Evolutionary conservation across 2,888 invertebrate species (phyloP).

Genomic region (Gryllus longicercus): DNA sequence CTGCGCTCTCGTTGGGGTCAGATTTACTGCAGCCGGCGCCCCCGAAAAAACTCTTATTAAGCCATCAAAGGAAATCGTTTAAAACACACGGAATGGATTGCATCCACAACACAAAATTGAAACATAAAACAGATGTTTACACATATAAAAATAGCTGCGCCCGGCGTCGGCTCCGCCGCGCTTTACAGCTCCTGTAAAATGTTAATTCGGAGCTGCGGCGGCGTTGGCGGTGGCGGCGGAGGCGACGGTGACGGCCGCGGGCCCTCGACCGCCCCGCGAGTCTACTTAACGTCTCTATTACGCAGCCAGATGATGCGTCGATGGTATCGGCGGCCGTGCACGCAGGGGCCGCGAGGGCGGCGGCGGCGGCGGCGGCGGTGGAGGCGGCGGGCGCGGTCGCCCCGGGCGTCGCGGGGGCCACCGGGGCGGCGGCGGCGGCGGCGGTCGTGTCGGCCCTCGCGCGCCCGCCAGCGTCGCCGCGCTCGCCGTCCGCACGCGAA

Average conservation of each 20-base stretch:
- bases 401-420: background rate
- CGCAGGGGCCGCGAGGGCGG: background rate
- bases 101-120: conserved; percentile 17
- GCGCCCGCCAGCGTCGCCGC: background rate
- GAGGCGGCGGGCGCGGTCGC: background rate
- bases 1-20: background rate
- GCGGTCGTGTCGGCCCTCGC: background rate
- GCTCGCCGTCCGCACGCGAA: background rate
- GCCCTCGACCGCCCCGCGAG: background rate
- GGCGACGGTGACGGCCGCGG: background rate
- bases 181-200: conserved; percentile 17
- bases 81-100: conserved; percentile 10
- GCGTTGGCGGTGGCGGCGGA: background rate
- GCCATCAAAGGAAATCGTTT: conserved; percentile 17
- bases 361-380: background rate
- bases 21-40: background rate
- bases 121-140: conserved; percentile 17
- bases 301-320: conserved; percentile 4
- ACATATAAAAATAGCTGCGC: conserved; percentile 9
- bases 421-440: background rate
- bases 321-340: background rate
- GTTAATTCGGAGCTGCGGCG: background rate
- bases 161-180: background rate
- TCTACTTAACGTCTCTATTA: conserved; percentile 5
- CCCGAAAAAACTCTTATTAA: background rate